phyloP scores from a whole-genome alignment of 2,888 invertebrate species.

The Aricia artaxerxes region DNA sequence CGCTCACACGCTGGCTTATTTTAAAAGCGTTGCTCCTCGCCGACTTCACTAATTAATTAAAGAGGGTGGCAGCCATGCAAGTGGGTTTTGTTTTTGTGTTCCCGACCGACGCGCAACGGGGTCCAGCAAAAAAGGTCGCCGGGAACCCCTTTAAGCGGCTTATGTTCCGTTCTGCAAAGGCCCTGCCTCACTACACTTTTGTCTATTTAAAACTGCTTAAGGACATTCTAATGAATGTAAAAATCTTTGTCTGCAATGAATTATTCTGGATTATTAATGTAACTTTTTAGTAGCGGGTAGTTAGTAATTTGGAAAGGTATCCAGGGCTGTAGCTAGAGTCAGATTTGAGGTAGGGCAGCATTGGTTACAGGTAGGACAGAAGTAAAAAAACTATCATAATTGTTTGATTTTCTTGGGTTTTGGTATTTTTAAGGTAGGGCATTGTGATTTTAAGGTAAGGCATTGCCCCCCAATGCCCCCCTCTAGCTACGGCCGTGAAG shows the following conservation, averaged over 20 bases:
- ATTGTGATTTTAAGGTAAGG: too few relatives aligned
- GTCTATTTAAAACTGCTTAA: conserved; percentile 34
- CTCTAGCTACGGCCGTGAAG: too few relatives aligned
- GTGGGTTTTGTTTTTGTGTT: conserved; percentile 48
- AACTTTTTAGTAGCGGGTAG: neutral
- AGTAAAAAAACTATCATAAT: too few relatives aligned
- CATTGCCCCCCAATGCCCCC: too few relatives aligned
- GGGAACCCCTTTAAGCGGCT: conserved; percentile 41
- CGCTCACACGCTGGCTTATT: conserved; percentile 37
- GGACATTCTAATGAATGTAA: conserved; percentile 31
- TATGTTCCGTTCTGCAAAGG: conserved; percentile 36
- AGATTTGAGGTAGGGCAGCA: too few relatives aligned
- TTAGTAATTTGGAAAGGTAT: neutral
- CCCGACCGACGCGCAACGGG: conserved; percentile 34
- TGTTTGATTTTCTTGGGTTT: too few relatives aligned
- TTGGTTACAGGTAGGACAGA: too few relatives aligned
- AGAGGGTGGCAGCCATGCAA: conserved; percentile 49
- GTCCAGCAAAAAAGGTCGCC: conserved; percentile 41
- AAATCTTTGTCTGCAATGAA: neutral
- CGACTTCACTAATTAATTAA: conserved; percentile 51
- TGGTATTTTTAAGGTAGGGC: too few relatives aligned
- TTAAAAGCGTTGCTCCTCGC: conserved; percentile 40
- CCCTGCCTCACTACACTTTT: conserved; percentile 27
- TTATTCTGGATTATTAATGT: neutral
- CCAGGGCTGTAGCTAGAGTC: too few relatives aligned